A percentile compares a stretch with the other conserved stretches of the same genome.
Conservation (phyloP, 2,888 invertebrate genomes). For the Strigamia crassipes region DNA sequence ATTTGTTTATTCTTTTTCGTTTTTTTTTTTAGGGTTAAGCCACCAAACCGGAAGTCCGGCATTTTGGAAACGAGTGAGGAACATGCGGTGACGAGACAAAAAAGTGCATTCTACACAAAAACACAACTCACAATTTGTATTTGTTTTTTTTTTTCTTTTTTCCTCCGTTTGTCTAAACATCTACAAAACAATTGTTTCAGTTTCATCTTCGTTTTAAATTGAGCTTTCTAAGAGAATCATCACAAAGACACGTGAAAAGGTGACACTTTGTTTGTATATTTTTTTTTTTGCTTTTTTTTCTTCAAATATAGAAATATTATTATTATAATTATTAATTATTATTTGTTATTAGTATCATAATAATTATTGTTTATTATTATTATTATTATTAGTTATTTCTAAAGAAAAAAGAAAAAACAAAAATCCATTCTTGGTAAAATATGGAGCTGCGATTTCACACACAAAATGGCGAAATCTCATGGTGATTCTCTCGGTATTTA, state of each 20-base stretch:
- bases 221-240: slow-evolving; percentile 42
- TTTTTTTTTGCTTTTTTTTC: background rate
- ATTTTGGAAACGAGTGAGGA: background rate
- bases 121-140: slow-evolving; percentile 12
- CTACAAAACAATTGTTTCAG: slow-evolving; percentile 22
- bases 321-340: slow-evolving; percentile 1
- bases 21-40: background rate
- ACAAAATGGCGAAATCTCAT: slow-evolving; percentile 20
- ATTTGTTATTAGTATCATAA: background rate
- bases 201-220: background rate
- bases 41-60: background rate
- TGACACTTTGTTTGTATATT: background rate
- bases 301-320: slow-evolving; percentile 41
- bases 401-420: background rate
- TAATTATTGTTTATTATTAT: background rate
- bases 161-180: slow-evolving; percentile 16
- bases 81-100: slow-evolving; percentile 40
- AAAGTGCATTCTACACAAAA: slow-evolving; percentile 39
- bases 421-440: slow-evolving; percentile 36
- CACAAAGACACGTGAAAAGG: slow-evolving; percentile 40
- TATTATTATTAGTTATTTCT: background rate
- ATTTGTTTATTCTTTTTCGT: background rate
- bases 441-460: slow-evolving; percentile 16
- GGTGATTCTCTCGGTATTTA: slow-evolving; percentile 20
- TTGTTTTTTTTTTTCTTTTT: background rate